Evolutionary conservation across 2,113 vertebrate species (phyloP), one percentile per base, ranked within the genome.

Genomic region (Rhynchomys soricoides): DNA sequence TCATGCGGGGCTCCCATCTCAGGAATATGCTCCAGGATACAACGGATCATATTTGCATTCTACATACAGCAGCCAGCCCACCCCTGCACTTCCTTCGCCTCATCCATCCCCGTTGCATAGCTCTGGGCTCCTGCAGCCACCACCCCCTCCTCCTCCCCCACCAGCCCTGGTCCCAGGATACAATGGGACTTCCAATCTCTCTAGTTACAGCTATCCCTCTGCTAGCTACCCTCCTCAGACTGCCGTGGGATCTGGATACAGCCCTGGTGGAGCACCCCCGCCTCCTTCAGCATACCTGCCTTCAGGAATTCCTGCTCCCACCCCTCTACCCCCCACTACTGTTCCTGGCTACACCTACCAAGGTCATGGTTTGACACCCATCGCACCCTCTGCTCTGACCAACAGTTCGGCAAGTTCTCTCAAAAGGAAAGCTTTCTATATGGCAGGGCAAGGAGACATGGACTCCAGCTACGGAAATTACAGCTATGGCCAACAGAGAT

Each of bases 361-460:
- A 98, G 99, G 99, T 94, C 99, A 99, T 52, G 99, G 98, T 95
- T 99, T 99, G 97, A 99, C 99, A 0, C 99, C 99, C 68, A 99
- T 99, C 9, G 99, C 99, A 0, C 99, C 99, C 1, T 99, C 99
- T 57, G 99, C 99, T 98, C 98, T 99, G 98, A 99, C 99, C 96
- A 99, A 99, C 98, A 99, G 99, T 98, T 99, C 99, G 11, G 99
- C 99, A 96, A 99, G 99, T 98, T 99, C 99, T 96, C 99, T 99
- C 98, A 99, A 99, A 98, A 99, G 99, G 97, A 99, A 99, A 99
- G 99, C 99, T 98, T 99, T 99, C 98, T 99, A 99, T 97, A 99
- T 99, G 99, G 99, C 99, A 96, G 99, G 99, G 98, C 99, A 99
- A 98, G 99, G 99, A 98, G 99, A 99, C 96, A 99, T 99, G 99